Conservation (phyloP, 1,140 invertebrate genomes). For the Geopemphigus sp. region DNA sequence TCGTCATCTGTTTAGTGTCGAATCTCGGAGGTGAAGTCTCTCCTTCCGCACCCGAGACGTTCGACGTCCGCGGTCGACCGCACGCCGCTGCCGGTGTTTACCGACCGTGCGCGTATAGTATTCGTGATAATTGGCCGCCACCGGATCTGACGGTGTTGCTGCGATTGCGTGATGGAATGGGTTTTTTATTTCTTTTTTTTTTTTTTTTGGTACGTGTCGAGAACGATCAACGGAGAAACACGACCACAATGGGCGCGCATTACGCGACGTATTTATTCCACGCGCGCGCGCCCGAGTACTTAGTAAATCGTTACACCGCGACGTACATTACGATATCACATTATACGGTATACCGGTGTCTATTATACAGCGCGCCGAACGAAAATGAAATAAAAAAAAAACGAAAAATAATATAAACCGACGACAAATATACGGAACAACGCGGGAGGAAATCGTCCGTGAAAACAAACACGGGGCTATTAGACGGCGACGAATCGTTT, state of each 20-base stretch:
- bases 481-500: not conserved
- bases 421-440: conserved; percentile 26
- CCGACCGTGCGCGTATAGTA: conserved; percentile 1
- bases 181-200: not conserved
- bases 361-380: not conserved
- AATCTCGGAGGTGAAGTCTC: not conserved
- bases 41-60: not conserved
- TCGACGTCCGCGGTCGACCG: not conserved
- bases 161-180: no score
- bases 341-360: not conserved
- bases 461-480: conserved; percentile 16
- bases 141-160: conserved; percentile 22
- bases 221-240: conserved; percentile 15
- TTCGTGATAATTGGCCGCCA: conserved; percentile 7
- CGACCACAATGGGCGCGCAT: conserved; percentile 17
- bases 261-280: not conserved
- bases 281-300: not conserved
- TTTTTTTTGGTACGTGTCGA: conserved; percentile 34
- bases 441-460: conserved; percentile 22
- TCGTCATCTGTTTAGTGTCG: not conserved
- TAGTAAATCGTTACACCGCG: conserved; percentile 2
- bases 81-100: conserved; percentile 1
- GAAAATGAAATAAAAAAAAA: not conserved
- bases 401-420: no score
- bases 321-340: not conserved